Conservation (phyloP, 2,113 vertebrate species). For the Osmerus eperlanus region DNA sequence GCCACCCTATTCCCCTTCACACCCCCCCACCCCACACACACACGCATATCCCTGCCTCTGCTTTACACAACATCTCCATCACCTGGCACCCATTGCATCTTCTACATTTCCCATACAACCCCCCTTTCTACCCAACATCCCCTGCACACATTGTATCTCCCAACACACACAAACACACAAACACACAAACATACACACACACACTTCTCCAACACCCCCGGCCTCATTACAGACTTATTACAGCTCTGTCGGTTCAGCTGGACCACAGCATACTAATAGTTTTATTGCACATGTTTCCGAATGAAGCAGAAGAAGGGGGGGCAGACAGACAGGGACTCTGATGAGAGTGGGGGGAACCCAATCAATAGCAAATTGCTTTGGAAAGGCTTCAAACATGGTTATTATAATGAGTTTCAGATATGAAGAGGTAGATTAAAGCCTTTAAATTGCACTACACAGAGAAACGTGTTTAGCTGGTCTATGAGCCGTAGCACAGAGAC, state of each 20-base stretch:
- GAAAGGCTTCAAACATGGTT: slow-evolving; percentile 46
- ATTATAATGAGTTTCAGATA: slow-evolving; percentile 34
- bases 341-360: slow-evolving; percentile 35
- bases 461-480: slow-evolving; percentile 8
- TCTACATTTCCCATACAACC: not conserved
- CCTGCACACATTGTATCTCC: slow-evolving; percentile 23
- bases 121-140: too few species aligned
- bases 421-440: slow-evolving; percentile 31
- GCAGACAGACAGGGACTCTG: slow-evolving; percentile 5
- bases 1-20: slow-evolving; percentile 24
- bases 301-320: slow-evolving; percentile 55
- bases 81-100: slow-evolving; percentile 13
- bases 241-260: slow-evolving; percentile 67
- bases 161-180: slow-evolving; percentile 7
- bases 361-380: slow-evolving; percentile 56
- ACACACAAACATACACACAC: not conserved
- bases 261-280: slow-evolving; percentile 66
- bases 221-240: slow-evolving; percentile 77
- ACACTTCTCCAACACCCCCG: slow-evolving; percentile 26
- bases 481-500: too few species aligned
- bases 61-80: slow-evolving; percentile 61
- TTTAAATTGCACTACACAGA: slow-evolving; percentile 18
- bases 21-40: slow-evolving; percentile 70
- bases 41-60: slow-evolving; percentile 68
- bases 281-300: slow-evolving; percentile 71